Base-by-base conservation (phyloP, 2,113 vertebrate species). In the Corapipo altera region DNA sequence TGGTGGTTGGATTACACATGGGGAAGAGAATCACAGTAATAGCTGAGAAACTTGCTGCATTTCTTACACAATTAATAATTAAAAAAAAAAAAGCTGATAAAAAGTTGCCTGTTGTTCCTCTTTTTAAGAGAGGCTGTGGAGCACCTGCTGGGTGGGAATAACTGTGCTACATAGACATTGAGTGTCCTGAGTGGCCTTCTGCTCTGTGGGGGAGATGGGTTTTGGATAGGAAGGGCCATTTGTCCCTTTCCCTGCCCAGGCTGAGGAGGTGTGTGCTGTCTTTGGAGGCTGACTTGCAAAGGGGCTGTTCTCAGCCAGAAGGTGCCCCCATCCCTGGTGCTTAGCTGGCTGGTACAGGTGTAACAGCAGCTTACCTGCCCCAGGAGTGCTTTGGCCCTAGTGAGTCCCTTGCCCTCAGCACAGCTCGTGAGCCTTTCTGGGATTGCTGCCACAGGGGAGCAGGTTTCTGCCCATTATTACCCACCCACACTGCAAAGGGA, bases 401-500 rank as follows among this genome's bases (percentile, higher is more conserved):
- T 0, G 9, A 55, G 58, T 21, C 37, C 5, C 20, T 43, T 1
- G 3, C 11, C 18, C 43, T 17, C 10, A 41, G 58, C 49, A 9
- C 18, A 16, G 37, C 58, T 43, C 2, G 0, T 54, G 39, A 80
- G 22, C 54, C 19, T 54, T 59, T 10, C 33, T 46, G 65, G 55
- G 43, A 2, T 48, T 0, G 3, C n/a, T 70, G 73, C n/a, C 1
- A 3, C 5, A 15, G 62, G 18, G 22, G 8, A 51, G 39, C 9
- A 10, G 22, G 8, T 32, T 21, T 43, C 32, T 15, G 6, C 54
- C 24, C 6, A 16, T 13, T 70, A 4, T 33, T 2, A 8, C 27
- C 49, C 30, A 7, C 26, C 37, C 15, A 26, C 0, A 0, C 51
- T 48, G 23, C 26, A 6, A 33, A 33, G 10, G 20, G 3, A 23